Conservation (phyloP, 2,888 invertebrate species). For the Drosophila nr. perissopoda region DNA sequence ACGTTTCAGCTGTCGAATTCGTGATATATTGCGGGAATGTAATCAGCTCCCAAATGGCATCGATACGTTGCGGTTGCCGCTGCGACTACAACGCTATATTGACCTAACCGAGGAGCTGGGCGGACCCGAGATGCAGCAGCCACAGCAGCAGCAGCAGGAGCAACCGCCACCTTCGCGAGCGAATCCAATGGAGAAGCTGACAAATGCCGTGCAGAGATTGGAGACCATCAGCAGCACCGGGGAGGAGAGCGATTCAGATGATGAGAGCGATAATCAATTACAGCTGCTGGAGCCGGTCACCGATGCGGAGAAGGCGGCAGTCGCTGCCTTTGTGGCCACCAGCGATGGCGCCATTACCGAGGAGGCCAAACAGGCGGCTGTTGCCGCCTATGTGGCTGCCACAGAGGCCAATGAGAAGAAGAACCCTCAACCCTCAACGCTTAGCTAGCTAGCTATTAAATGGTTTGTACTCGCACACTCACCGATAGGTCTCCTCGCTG, state of each 20-base stretch:
- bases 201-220: slow-evolving; percentile 52
- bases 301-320: slow-evolving; percentile 69
- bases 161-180: neutral
- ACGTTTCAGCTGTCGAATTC: slow-evolving; percentile 87
- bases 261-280: slow-evolving; percentile 66
- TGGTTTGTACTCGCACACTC: slow-evolving; percentile 74
- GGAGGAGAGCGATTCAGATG: slow-evolving; percentile 51
- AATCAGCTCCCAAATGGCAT: slow-evolving; percentile 92
- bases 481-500: slow-evolving; percentile 96
- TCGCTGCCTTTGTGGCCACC: slow-evolving; percentile 63
- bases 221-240: slow-evolving; percentile 66
- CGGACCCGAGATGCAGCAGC: slow-evolving; percentile 34
- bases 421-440: slow-evolving; percentile 13
- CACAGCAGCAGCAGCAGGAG: slow-evolving; percentile 17
- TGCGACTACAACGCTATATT: slow-evolving; percentile 89
- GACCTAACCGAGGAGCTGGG: slow-evolving; percentile 89
- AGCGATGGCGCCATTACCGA: slow-evolving; percentile 53
- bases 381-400: slow-evolving; percentile 56
- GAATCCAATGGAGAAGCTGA: slow-evolving; percentile 27
- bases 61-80: slow-evolving; percentile 88
- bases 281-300: slow-evolving; percentile 67
- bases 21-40: slow-evolving; percentile 88
- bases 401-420: slow-evolving; percentile 14
- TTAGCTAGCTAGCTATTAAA: slow-evolving; percentile 44
- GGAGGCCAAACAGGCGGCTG: slow-evolving; percentile 63